Conservation (phyloP, 2,113 vertebrate species). For the Phalacrocorax brasilianus region DNA sequence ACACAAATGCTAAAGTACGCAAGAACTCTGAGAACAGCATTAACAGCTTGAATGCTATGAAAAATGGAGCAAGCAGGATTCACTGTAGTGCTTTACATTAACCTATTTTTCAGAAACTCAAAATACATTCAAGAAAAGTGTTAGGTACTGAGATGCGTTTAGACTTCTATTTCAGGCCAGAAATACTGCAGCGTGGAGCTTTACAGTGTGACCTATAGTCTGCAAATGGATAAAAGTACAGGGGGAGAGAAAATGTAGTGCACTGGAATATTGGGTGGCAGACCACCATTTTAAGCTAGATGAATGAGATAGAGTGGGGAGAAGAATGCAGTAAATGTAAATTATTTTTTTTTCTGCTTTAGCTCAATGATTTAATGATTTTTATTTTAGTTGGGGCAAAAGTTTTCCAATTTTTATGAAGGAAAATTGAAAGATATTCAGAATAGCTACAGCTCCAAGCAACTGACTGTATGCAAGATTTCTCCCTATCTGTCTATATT, state of each 20-base stretch:
- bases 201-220: background rate
- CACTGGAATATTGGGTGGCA: background rate
- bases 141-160: background rate
- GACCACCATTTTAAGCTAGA: background rate
- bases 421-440: background rate
- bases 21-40: slow-evolving; percentile 14
- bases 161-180: background rate
- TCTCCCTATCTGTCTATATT: background rate
- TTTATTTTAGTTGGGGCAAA: background rate
- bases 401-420: background rate
- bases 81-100: background rate
- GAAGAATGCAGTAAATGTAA: background rate
- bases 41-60: background rate
- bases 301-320: background rate
- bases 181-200: background rate
- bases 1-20: background rate
- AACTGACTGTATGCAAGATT: background rate
- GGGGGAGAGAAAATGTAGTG: background rate
- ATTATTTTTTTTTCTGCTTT: background rate
- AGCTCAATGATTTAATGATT: background rate
- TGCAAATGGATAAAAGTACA: background rate
- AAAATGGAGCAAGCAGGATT: background rate
- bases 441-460: background rate
- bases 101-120: background rate
- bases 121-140: background rate